phyloP scores from a whole-genome alignment of 2,888 invertebrate genomes.

The Autographa pulchrina region DNA sequence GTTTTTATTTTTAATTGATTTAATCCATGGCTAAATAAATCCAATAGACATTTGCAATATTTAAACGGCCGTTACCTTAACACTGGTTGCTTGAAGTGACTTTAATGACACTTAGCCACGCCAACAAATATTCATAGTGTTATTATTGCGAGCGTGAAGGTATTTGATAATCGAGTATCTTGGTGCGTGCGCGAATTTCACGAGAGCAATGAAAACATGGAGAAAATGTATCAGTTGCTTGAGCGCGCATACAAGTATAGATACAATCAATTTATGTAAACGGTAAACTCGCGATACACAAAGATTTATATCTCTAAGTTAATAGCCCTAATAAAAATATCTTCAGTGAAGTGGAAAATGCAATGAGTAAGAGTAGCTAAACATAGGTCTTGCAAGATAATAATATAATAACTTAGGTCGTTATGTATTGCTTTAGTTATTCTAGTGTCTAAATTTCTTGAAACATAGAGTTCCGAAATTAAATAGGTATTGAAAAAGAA shows the following conservation, averaged over 20 bases:
- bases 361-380: constrained; percentile 7
- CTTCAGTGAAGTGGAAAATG: constrained; percentile 23
- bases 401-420: constrained; percentile 17
- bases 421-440: constrained; percentile 14
- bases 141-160: constrained; percentile 83
- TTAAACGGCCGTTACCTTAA: constrained; percentile 46
- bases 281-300: constrained; percentile 18
- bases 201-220: constrained; percentile 82
- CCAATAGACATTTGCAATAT: constrained; percentile 29
- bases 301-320: constrained; percentile 8
- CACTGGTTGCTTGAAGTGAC: constrained; percentile 26
- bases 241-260: constrained; percentile 69
- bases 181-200: constrained; percentile 83
- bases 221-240: constrained; percentile 83
- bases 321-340: constrained; percentile 13
- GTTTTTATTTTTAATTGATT: constrained; percentile 34
- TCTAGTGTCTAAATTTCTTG: constrained; percentile 3
- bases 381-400: background rate
- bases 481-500: too few species aligned
- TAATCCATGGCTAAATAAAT: constrained; percentile 35
- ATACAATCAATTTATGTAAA: constrained; percentile 24
- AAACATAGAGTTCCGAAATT: background rate
- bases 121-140: constrained; percentile 77
- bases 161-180: constrained; percentile 79
- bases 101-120: constrained; percentile 59